phyloP scores from a whole-genome alignment of 2,113 vertebrate species.

The Pollachius pollachius region DNA sequence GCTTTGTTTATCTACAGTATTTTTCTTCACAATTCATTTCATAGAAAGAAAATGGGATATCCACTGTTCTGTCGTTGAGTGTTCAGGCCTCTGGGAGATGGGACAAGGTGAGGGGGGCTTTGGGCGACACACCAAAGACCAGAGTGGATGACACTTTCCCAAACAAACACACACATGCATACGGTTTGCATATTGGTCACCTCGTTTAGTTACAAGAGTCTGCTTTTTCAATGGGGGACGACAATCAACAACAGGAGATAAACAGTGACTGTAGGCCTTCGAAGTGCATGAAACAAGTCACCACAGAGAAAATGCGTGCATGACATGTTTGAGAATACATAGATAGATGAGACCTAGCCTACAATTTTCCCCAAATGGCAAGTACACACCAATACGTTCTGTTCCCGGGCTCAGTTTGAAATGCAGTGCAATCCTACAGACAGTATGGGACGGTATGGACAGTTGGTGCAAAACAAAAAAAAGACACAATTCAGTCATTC shows the following conservation, averaged over 20 bases:
- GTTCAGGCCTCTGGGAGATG: slow-evolving; percentile 59
- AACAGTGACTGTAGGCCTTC: slow-evolving; percentile 10
- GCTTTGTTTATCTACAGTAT: neutral
- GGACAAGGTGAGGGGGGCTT: neutral
- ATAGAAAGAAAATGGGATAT: slow-evolving; percentile 68
- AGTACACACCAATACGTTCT: no score
- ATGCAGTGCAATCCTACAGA: no score
- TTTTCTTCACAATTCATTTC: slow-evolving; percentile 62
- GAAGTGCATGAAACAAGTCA: slow-evolving; percentile 16
- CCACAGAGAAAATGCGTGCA: no score
- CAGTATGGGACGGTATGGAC: no score
- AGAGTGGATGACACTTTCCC: slow-evolving; percentile 44
- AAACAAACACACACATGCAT: slow-evolving; percentile 58
- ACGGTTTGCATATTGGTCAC: slow-evolving; percentile 65
- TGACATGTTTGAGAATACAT: slow-evolving; percentile 18
- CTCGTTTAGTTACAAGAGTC: slow-evolving; percentile 30
- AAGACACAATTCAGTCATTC: no score
- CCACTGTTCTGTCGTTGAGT: slow-evolving; percentile 53
- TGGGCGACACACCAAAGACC: slow-evolving; percentile 42
- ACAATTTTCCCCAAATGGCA: slow-evolving; percentile 3
- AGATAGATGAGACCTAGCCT: neutral
- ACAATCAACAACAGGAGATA: neutral
- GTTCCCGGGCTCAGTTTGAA: no score
- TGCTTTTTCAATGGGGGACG: neutral
- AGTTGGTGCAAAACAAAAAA: no score